Percentiles rank a stretch among this genome's conserved stretches.
Conservation (phyloP, 2,888 invertebrate genomes). For the Ormyrus labotus region DNA sequence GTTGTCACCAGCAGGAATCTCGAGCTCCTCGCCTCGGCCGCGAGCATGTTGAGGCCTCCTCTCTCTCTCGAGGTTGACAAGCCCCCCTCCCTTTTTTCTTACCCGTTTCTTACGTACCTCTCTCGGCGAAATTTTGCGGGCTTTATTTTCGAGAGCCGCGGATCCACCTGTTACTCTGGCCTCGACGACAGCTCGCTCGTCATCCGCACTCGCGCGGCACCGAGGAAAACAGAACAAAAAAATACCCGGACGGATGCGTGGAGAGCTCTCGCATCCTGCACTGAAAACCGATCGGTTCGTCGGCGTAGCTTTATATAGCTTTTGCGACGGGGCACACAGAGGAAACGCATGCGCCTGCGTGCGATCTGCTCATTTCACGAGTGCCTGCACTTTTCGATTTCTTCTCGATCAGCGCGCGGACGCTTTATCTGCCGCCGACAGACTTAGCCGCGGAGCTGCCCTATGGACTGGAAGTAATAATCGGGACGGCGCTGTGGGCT, state of each 20-base stretch:
- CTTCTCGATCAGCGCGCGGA: constrained; percentile 61
- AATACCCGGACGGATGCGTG: not conserved
- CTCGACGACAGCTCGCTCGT: no score
- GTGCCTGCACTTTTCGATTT: constrained; percentile 73
- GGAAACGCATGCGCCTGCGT: constrained; percentile 64
- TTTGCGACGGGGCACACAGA: constrained; percentile 28
- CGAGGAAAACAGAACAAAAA: not conserved
- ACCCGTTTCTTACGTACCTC: no score
- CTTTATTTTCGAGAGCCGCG: not conserved
- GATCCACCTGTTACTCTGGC: constrained; percentile 22
- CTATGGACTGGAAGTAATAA: constrained; percentile 68
- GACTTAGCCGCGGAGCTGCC: constrained; percentile 58
- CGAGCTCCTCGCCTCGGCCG: constrained; percentile 62
- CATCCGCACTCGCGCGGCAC: no score
- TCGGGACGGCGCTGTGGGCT: not conserved
- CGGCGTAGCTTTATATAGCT: constrained; percentile 67
- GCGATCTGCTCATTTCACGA: constrained; percentile 69
- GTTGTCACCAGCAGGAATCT: constrained; percentile 77
- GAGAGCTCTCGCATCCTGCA: constrained; percentile 61
- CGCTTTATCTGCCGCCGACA: constrained; percentile 70
- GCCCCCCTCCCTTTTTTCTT: no score
- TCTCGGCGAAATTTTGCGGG: no score
- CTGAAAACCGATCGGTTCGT: constrained; percentile 66
- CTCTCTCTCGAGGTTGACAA: not conserved
- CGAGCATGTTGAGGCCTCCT: constrained; percentile 51